A percentile compares a stretch with the other conserved stretches of the same genome.
These are phyloP conservation scores for Ictidomys tridecemlineatus DNA, from an alignment of 2,113 vertebrate genomes.

Conservation along the genomic window DNA sequence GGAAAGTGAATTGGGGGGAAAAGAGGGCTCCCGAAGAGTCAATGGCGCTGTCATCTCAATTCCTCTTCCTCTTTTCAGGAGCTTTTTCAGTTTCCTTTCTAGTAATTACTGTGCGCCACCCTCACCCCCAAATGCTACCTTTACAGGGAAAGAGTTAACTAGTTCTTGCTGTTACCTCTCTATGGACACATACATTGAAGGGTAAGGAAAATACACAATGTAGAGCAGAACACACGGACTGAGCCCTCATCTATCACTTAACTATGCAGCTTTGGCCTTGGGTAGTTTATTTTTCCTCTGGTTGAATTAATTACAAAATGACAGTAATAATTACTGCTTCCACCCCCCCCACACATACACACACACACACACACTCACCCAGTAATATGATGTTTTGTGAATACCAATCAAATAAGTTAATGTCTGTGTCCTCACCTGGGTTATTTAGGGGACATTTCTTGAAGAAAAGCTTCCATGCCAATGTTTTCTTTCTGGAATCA, in stretches of 20 bases:
- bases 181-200: neutral
- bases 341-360: no score
- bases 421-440: neutral
- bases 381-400: neutral
- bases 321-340: neutral
- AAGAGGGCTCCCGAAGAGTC: neutral
- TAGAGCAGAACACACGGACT: neutral
- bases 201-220: neutral
- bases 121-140: neutral
- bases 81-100: conserved; percentile 8
- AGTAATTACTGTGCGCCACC: neutral
- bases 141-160: neutral
- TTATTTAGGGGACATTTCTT: rapidly evolving
- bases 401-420: neutral
- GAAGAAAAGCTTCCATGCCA: neutral
- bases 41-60: neutral
- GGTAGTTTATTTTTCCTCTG: neutral
- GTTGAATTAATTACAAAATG: neutral
- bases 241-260: neutral
- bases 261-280: neutral
- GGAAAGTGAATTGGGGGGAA: neutral
- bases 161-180: neutral
- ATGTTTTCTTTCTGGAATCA: neutral
- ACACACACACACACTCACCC: no score
- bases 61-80: neutral